Base-by-base conservation (phyloP, 2,888 invertebrate genomes). In the Antheraea yamamai region DNA sequence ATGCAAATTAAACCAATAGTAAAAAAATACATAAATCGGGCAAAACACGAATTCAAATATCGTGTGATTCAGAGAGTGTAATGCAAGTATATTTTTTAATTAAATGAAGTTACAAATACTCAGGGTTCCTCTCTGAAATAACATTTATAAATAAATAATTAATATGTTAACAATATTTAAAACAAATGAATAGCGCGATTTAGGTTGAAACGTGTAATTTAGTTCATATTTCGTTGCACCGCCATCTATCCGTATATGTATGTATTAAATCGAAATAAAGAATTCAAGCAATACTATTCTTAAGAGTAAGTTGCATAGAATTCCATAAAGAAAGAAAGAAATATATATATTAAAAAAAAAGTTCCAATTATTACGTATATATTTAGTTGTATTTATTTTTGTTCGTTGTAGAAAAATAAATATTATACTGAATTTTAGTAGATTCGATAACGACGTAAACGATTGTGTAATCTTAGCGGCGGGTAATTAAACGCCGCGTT, bases 281-380 rank as follows among this genome's bases (percentile, higher is more conserved):
- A 20, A 76, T 80, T 83, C 83, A 70, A 81, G 78, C 80, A 80
- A 66, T 75, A 79, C 71, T 84, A 84, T 84, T 82, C 79, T 35
- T 8, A 75, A 80, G 73, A 81, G 84, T 83, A 82, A 79, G 66
- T 79, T 82, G 83, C 84, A 77, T 76, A 76, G 84, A 84, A 79
- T 74, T 77, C 68, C 52, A 55, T 55, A 66, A n/a, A 16, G 16
- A 30, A 2, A 6, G 4, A 66, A 4, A 7, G 4, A 66, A 26
- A 30, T 4, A 1, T 66, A 30, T 66, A 30, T 66, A 64, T 39
- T 39, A 20, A 70, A 70, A 39, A 18, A 39, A n/a, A 20, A 68
- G 18, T 35, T 30, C 35, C 7, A 68, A 6, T 6, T 16, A 6
- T 26, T 16, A 39, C 39, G n/a, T 16, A 26, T 30, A 39, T 78